Conservation (phyloP, 2,888 invertebrate species). For the Brachynemurus nebulosus region DNA sequence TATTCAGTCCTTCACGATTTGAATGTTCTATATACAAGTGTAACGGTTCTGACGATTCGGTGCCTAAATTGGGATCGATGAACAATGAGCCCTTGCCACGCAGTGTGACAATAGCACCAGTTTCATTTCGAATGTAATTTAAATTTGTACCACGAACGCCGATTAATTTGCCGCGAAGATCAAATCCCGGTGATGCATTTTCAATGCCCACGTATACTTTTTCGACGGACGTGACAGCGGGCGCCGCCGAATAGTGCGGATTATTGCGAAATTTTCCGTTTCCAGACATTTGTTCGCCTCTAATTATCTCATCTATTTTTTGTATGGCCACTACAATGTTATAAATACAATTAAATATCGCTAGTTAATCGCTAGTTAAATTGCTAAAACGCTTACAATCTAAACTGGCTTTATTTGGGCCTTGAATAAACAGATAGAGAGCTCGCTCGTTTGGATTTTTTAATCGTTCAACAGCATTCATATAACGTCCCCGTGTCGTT, state of each 20-base stretch:
- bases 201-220: conserved; percentile 67
- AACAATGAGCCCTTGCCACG: conserved; percentile 53
- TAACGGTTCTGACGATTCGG: conserved; percentile 54
- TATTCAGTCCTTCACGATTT: conserved; percentile 49
- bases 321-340: conserved; percentile 34
- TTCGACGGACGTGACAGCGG: conserved; percentile 30
- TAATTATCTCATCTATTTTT: conserved; percentile 38
- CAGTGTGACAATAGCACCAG: conserved; percentile 60
- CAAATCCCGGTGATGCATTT: conserved; percentile 60
- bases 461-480: conserved; percentile 36
- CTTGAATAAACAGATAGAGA: conserved; percentile 40
- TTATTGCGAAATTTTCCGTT: conserved; percentile 1
- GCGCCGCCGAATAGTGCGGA: neutral
- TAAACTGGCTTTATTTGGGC: conserved; percentile 36
- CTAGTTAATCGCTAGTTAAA: neutral
- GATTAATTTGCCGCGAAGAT: conserved; percentile 57
- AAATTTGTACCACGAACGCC: conserved; percentile 58
- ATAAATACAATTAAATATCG: conserved; percentile 1
- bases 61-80: conserved; percentile 39
- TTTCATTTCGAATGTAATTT: conserved; percentile 63
- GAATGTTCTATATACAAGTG: conserved; percentile 65
- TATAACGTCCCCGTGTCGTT: conserved; percentile 41
- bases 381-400: conserved; percentile 25
- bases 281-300: conserved; percentile 24
- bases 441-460: conserved; percentile 36